Evolutionary conservation across 2,888 invertebrate genomes (phyloP), one percentile per base, ranked within the genome.

Genomic region (Craniophora ligustri): DNA sequence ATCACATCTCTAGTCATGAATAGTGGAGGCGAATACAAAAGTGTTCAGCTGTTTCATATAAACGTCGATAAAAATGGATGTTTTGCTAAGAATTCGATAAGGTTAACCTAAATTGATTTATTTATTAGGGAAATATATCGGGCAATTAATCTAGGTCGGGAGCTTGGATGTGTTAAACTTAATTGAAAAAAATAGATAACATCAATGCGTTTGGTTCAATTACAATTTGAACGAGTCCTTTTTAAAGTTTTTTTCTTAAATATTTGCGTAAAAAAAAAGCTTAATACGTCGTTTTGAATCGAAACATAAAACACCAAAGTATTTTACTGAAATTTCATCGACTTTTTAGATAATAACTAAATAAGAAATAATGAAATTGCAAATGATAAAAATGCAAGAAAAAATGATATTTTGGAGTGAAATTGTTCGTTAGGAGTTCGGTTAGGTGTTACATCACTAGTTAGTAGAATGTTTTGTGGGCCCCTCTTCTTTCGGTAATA

Each of bases 261-360:
- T 59, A 46, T 56, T 68, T 56, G 72, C 66, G 50, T 68, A 68
- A 55, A 61, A 64, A n/a, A 70, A 58, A 71, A 62, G 60, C 68
- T 66, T 72, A 44, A 72, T 74, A 76, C 75, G 81, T 82, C 82
- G 82, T 84, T 75, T 79, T 82, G 84, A 82, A 92, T 88, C 89
- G 92, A 91, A 93, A 93, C 91, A 88, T 86, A 67, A 86, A 93
- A 92, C 92, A 93, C 92, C 92, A 93, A 93, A 78, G 79, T 88
- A 83, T 88, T 88, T 89, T 84, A 88, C 85, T 86, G 81, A 86
- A 79, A 88, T 89, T 84, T 89, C 92, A 92, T 91, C 93, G 93
- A 93, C 90, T 93, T 89, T 88, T 90, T 93, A 92, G 91, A 88
- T 92, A 91, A 91, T 92, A 92, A n/a, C n/a, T n/a, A n/a, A 89